Evolutionary conservation across 2,113 vertebrate species (phyloP).

Genomic region (Pogona vitticeps): DNA sequence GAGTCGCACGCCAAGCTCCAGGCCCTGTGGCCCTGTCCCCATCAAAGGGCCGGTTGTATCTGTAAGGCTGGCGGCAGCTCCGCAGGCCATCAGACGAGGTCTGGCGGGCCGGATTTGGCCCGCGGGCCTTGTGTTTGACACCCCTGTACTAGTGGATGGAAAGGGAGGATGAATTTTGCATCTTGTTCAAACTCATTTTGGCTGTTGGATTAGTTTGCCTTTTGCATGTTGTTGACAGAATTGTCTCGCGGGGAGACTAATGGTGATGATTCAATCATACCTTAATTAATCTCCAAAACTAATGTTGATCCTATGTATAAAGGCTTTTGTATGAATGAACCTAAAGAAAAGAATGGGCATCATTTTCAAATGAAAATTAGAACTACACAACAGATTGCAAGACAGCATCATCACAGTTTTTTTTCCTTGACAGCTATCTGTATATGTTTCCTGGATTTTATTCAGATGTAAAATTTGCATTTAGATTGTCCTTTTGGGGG

Average conservation of each 20-base stretch:
- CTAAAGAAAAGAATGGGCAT: slow-evolving; percentile 5
- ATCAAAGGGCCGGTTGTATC: too few species aligned
- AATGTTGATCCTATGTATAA: background rate
- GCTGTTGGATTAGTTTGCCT: background rate
- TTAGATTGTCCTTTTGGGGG: slow-evolving; percentile 57
- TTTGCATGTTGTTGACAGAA: background rate
- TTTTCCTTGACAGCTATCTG: slow-evolving; percentile 38
- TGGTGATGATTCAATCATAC: background rate
- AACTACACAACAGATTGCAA: slow-evolving; percentile 22
- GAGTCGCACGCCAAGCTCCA: too few species aligned
- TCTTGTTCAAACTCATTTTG: slow-evolving; percentile 8
- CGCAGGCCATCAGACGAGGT: too few species aligned
- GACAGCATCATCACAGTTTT: slow-evolving; percentile 15
- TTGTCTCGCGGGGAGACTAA: background rate
- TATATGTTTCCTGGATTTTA: slow-evolving; percentile 47
- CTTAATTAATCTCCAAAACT: background rate
- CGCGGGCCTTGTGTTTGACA: too few species aligned
- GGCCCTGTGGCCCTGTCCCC: too few species aligned
- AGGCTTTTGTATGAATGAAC: background rate
- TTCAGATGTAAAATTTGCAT: slow-evolving; percentile 70
- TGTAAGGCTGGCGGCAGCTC: too few species aligned
- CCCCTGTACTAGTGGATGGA: background rate
- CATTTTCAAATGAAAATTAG: slow-evolving; percentile 15
- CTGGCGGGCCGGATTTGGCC: too few species aligned
- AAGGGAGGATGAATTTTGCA: background rate